Evolutionary conservation across 2,113 vertebrate species (phyloP).

Genomic region (Callionymus lyra): DNA sequence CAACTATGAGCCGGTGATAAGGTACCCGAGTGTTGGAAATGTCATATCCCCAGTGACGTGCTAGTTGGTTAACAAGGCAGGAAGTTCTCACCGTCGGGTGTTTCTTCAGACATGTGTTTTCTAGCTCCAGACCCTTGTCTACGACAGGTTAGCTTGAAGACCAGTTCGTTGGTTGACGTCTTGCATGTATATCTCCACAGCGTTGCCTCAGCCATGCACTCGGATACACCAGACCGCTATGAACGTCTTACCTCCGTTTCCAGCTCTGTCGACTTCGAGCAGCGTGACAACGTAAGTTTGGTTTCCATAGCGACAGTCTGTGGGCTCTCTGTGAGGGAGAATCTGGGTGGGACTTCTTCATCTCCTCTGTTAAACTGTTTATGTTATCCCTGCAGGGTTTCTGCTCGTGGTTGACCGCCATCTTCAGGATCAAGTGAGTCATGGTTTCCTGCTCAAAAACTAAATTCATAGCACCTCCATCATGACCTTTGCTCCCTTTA

Average conservation of each 20-base stretch:
- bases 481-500: constrained; percentile 35
- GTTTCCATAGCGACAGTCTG: background rate
- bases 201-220: constrained; percentile 58
- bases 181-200: constrained; percentile 8
- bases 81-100: too few species aligned
- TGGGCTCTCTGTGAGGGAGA: background rate
- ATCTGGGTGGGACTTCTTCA: background rate
- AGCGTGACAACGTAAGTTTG: constrained; percentile 87
- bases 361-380: constrained; percentile 2
- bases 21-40: constrained; percentile 48
- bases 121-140: too few species aligned
- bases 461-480: background rate
- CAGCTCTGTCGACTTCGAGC: constrained; percentile 92
- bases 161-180: background rate
- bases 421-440: constrained; percentile 99
- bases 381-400: constrained; percentile 72
- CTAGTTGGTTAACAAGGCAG: constrained; percentile 24
- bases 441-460: background rate
- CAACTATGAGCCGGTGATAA: constrained; percentile 64
- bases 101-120: too few species aligned
- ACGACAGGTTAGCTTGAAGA: constrained; percentile 50
- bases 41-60: constrained; percentile 25
- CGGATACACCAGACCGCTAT: constrained; percentile 82
- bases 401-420: constrained; percentile 94
- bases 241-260: constrained; percentile 93